Evolutionary conservation across 2,888 invertebrate species (phyloP), one percentile per base, ranked within the genome.

Genomic region (Drosophila parthenogenetica): DNA sequence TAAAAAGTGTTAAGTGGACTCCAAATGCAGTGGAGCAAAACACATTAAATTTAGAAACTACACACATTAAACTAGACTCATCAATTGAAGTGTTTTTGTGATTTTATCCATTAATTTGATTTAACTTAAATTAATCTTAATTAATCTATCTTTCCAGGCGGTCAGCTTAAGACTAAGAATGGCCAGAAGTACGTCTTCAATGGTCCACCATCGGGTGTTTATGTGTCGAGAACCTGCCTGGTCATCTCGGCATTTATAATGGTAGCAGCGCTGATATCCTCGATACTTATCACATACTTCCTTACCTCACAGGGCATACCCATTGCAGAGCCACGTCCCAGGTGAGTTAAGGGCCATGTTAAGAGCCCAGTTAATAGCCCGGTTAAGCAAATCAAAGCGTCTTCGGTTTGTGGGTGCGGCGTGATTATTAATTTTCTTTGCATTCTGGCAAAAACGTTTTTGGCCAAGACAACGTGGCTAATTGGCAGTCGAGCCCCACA

Each of bases 161-260:
- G 92, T 49, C 92, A 92, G 67, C 81, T 92, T 0, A 92, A 92
- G 84, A 90, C 92, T n/a, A 92, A 92, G 77, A 92, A 92, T 81
- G 92, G 92, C 19, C 92, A 92, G 77, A 92, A 92, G 82, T 92
- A 92, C 73, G 91, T 92, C 8, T 91, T 92, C 62, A 92, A 92
- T 80, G 91, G 92, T 11, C 90, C 88, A 60, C 91, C 90, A 4
- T 90, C 92, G 49, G 91, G 92, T 46, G 89, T 92, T 16, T 92
- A 90, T 74, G 84, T 92, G 46, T 90, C 92, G 35, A 91, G 83
- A 69, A 78, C 89, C 13, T 92, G 91, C 68, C 90, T 90, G 61
- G 77, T 89, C 55, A 78, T 91, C 48, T 81, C 90, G 2, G 85
- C 81, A 13, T 46, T 90, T 35, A 89, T 92, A 37, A 74, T 89